Base-by-base conservation (phyloP, 2,888 invertebrate genomes). In the Macrophya annulata region DNA sequence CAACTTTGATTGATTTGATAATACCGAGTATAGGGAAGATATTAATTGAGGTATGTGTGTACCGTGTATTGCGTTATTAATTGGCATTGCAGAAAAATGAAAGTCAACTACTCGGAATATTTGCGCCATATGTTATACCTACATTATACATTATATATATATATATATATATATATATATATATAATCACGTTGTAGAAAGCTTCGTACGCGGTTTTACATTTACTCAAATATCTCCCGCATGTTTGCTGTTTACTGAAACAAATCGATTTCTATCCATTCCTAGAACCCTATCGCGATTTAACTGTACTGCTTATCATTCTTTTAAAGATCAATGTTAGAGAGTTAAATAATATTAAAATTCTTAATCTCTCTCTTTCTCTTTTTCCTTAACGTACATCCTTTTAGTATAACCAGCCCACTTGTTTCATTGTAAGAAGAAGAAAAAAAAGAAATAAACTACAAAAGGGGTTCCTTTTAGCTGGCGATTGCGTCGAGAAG, bases 221-320 rank as follows among this genome's bases (percentile, higher is more conserved):
- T 55, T 55, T 55, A 55, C 77, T 77, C 17, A 77, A 77, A 77
- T 77, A 77, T 77, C 55, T 77, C 77, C 77, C 77, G 77, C 77
- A 77, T 77, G 31, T 77, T 55, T 77, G 48, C 48, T 77, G 55
- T 55, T 77, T 55, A 55, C 77, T 77, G 51, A 77, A 55, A 77
- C 55, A 77, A 77, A 77, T 77, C 77, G 77, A 55, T 77, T 77
- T 77, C 77, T 31, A 68, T 68, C 37, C 17, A 68, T 37, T 37
- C 37, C 37, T 0, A 37, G 37, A 68, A 68, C 6, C 68, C 17
- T 37, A 68, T 68, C 31, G 37, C 68, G 12, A 68, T 37, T 37
- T 37, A 17, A 37, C 17, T 25, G 37, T 68, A 37, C 37, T n/a
- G 8, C 55, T 8, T 2, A 55, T n/a, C 55, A 55, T 55, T 55